Percentiles rank a stretch among this genome's conserved stretches.
Conservation (phyloP, 53 echinoderm and acorn worm genomes). For the Luidia sarsii region DNA sequence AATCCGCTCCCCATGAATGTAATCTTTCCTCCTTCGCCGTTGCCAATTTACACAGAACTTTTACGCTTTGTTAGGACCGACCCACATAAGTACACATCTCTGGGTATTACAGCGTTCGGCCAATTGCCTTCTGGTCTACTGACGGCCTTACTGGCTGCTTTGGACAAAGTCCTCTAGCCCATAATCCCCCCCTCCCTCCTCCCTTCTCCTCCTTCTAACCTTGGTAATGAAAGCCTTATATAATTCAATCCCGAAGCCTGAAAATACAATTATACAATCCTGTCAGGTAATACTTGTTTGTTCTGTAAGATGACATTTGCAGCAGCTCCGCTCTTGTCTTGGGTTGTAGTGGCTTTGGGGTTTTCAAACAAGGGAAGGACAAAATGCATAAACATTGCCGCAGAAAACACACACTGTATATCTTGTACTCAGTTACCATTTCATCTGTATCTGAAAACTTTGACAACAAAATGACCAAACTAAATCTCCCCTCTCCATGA, state of each 20-base stretch:
- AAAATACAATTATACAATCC: constrained; percentile 13
- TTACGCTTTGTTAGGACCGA: constrained; percentile 41
- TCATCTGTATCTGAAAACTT: too few species aligned
- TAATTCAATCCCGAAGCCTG: constrained; percentile 32
- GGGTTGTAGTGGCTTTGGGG: not conserved
- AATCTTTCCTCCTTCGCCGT: constrained; percentile 14
- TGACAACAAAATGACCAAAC: too few species aligned
- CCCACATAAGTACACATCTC: constrained; percentile 42
- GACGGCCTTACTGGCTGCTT: not conserved
- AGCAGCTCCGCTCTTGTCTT: not conserved
- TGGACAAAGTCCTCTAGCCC: constrained; percentile 5
- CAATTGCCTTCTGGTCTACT: constrained; percentile 35
- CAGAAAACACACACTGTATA: not conserved
- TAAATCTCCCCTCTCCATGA: too few species aligned
- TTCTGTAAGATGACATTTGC: constrained; percentile 4
- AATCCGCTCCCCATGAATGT: constrained; percentile 13
- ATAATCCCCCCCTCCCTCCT: constrained; percentile 22
- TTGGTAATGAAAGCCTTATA: constrained; percentile 40
- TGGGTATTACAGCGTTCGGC: constrained; percentile 36
- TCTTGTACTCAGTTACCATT: constrained; percentile 1
- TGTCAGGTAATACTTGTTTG: constrained; percentile 31
- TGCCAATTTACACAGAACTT: constrained; percentile 49
- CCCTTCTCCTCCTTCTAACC: too few species aligned
- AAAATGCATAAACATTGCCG: not conserved
- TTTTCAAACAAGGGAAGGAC: constrained; percentile 3